phyloP scores from a whole-genome alignment of 1,140 invertebrate genomes.

The Mesaphorura yosii region DNA sequence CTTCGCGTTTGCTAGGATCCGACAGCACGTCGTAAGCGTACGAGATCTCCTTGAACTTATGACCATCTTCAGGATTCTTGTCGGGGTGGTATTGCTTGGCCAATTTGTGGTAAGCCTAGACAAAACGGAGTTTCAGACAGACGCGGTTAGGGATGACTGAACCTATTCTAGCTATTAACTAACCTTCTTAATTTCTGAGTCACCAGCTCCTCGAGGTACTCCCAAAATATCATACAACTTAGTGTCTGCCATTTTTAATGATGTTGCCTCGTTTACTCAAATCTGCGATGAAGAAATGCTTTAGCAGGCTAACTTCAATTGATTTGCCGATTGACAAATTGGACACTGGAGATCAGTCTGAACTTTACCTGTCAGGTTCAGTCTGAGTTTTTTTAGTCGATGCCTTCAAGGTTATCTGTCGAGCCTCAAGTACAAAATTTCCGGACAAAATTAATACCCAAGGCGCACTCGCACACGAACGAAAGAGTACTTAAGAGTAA shows the following conservation, averaged over 20 bases:
- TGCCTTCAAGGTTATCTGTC: too few relatives aligned
- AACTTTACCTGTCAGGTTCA: not conserved
- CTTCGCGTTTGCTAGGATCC: conserved; percentile 44
- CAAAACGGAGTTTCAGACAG: conserved; percentile 35
- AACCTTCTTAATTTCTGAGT: conserved; percentile 80
- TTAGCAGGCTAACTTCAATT: not conserved
- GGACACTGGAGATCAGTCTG: not conserved
- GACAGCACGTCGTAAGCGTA: conserved; percentile 76
- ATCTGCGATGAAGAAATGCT: not conserved
- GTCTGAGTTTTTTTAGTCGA: not conserved
- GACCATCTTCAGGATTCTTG: conserved; percentile 69
- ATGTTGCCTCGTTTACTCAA: not conserved
- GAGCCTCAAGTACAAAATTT: too few relatives aligned
- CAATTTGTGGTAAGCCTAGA: conserved; percentile 65
- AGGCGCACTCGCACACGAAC: too few relatives aligned
- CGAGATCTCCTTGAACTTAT: conserved; percentile 79
- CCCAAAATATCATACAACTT: conserved; percentile 73
- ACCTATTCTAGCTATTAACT: conserved; percentile 26
- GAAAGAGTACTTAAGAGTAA: too few relatives aligned
- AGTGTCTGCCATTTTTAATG: conserved; percentile 43
- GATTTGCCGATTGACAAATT: not conserved
- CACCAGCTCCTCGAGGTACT: conserved; percentile 58
- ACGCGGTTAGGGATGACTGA: not conserved
- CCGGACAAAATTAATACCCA: too few relatives aligned
- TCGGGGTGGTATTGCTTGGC: conserved; percentile 81